These are phyloP conservation scores for Sipunculus nudus DNA, from an alignment of 2,888 invertebrate species.

Conservation along the genomic window DNA sequence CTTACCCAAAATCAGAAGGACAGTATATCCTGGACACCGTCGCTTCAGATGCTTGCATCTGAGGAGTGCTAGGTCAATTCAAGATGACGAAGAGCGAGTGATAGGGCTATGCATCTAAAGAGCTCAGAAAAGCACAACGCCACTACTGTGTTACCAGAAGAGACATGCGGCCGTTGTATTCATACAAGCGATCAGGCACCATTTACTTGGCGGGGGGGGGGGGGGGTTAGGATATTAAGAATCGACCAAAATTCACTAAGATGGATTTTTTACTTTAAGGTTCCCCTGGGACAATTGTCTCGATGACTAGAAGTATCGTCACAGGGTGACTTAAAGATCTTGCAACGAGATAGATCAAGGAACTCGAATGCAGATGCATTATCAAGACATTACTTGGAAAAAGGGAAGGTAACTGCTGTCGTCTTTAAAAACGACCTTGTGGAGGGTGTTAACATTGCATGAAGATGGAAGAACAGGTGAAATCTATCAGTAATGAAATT, in stretches of 20 bases:
- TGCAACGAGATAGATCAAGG: not conserved
- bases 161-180: not conserved
- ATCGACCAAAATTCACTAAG: not conserved
- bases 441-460: not conserved
- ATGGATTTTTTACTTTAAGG: not conserved
- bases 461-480: no score
- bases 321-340: not conserved
- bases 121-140: not conserved
- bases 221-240: not conserved
- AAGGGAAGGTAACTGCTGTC: not conserved
- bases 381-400: not conserved
- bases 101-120: not conserved
- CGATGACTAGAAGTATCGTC: not conserved
- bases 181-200: not conserved
- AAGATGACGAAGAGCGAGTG: not conserved
- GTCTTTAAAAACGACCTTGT: not conserved
- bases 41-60: not conserved
- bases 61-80: not conserved
- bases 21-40: conserved; percentile 7
- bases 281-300: not conserved
- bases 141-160: not conserved
- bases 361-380: conserved; percentile 1
- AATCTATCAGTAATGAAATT: no score
- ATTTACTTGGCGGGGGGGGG: no score
- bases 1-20: no score